Evolutionary conservation across 2,797 vertebrate genomes (phyloP), one percentile per base, ranked within the genome.

Genomic region (Cryptoblepharus egeriae): DNA sequence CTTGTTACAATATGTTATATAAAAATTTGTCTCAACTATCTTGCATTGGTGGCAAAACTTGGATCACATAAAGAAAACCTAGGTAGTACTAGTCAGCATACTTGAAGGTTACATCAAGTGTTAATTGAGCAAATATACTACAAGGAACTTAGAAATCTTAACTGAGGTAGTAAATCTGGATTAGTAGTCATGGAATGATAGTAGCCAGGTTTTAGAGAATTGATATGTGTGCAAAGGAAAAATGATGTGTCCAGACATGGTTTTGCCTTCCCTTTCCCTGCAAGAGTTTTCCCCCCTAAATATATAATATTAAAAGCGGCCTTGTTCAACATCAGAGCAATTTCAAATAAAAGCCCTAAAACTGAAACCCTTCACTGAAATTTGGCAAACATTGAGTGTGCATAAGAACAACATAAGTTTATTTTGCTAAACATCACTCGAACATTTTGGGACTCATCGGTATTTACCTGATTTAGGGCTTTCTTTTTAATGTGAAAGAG

Each of bases 91-190:
- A 1, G 58, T 7, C 8, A 5, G 0, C 80, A 63, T 20, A 75
- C 10, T 20, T 26, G 2, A 42, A 28, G 30, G 42, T 1, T 12
- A 7, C 49, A 67, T 28, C 0, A 28, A 32, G 39, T 30, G 28
- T 1, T 79, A 79, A 76, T 84, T 10, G 22, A 16, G 83, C 39
- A 65, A 35, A 67, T 85, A 63, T 20, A 64, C 60, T 78, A 35
- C 35, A 72, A 63, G 20, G 39, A 7, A 24, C 1, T 30, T 63
- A 28, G 28, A 9, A 76, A n/a, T 20, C 37, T 76, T 64, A 9
- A 10, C 30, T 75, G 58, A n/a, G 57, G 11, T 37, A 24, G 13
- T 76, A 22, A 4, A 22, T 32, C 60, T 64, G 39, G 28, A 2
- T 63, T 45, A 63, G 39, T 30, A 63, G 10, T 63, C 37, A 76